Base-by-base conservation (phyloP, 2,113 vertebrate genomes). In the Struthidea cinerea region DNA sequence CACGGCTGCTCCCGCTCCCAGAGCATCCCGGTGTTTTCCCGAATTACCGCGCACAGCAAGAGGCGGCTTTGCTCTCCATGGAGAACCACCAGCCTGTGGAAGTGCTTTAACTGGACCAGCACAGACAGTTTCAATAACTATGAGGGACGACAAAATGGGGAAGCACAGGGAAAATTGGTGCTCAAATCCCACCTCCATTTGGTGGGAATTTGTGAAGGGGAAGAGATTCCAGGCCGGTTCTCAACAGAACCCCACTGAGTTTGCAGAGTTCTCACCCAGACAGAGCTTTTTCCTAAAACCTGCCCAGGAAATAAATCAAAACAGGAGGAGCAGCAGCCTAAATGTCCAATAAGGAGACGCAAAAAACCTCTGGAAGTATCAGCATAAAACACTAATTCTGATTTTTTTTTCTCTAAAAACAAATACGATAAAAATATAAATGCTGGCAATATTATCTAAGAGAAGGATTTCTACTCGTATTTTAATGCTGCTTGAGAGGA, bases 371-470 rank as follows among this genome's bases (percentile, higher is more conserved):
- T 5, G 28, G 44, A 75, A 78, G 13, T 26, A 41, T 30, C 49
- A 56, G 46, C 35, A 26, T 9, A 75, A 91, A 84, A 37, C 5
- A n/a, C 10, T 13, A 28, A 59, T 28, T 27, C 13, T 35, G 32
- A 64, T 1, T 50, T 35, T 42, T 49, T 44, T 60, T 61, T 9
- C 35, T 75, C 26, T 63, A 50, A 71, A 71, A 75, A 26, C 1
- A 60, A 56, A 59, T 17, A 19, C 0, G 0, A 22, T 13, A 68
- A 64, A 63, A 56, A n/a, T 1, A 60, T 7, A 33, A 74, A 63
- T 30, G 6, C 18, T 33, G 39, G 16, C 7, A 49, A 23, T 23
- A 44, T 21, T 70, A 35, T 77, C n/a, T 16, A 78, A 55, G 11
- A 73, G 26, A 63, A 87, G 3, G 23, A 27, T 16, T 82, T 67